These are phyloP conservation scores for Cyanoliseus patagonus DNA, from an alignment of 2,113 vertebrate genomes.

Conservation along the genomic window DNA sequence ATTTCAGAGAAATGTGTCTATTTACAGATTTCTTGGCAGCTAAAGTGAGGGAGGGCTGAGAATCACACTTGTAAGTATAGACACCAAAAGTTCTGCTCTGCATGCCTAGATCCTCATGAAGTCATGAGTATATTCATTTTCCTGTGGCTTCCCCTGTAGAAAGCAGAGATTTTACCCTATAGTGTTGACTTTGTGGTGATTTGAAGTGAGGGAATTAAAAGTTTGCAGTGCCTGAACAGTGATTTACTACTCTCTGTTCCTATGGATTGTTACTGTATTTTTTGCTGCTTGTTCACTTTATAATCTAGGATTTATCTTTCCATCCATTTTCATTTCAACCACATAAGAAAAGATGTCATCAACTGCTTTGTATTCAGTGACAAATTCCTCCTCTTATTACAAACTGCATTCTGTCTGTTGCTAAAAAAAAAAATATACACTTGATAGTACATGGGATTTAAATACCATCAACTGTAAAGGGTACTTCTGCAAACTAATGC, in stretches of 20 bases:
- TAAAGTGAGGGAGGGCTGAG: neutral
- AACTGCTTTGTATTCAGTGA: constrained; percentile 39
- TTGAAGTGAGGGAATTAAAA: neutral
- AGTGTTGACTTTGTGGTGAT: neutral
- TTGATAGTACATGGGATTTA: constrained; percentile 49
- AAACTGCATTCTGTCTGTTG: neutral
- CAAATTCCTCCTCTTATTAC: constrained; percentile 19
- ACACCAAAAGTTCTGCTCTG: neutral
- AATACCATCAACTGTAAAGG: constrained; percentile 18
- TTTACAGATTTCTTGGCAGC: neutral
- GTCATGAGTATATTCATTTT: neutral
- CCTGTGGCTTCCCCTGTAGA: neutral
- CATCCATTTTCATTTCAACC: constrained; percentile 29
- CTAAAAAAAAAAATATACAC: constrained; percentile 22
- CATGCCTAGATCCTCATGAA: neutral
- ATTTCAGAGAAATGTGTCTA: neutral
- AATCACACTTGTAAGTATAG: neutral
- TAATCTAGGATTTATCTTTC: constrained; percentile 28
- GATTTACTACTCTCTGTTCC: neutral
- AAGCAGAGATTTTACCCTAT: neutral
- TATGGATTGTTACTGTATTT: neutral
- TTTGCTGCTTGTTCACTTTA: neutral
- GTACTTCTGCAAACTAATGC: neutral
- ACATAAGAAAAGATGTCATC: neutral
- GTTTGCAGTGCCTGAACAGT: neutral